A percentile compares a stretch with the other conserved stretches of the same genome.
These are phyloP conservation scores for Tympanoctomys barrerae DNA, from an alignment of 2,797 vertebrate species.

Conservation along the genomic window DNA sequence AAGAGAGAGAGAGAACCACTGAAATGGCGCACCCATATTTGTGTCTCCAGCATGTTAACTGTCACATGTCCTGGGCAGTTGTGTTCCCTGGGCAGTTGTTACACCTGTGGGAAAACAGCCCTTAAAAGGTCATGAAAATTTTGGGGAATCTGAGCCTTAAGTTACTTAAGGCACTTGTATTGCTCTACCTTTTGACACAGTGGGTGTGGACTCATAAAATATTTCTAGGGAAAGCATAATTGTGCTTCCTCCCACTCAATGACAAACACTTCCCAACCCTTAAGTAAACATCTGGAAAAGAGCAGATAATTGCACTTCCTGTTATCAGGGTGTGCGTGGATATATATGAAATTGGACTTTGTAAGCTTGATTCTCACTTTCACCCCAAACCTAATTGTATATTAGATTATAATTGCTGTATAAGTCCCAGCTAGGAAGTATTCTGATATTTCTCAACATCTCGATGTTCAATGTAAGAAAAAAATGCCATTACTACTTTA, in stretches of 20 bases:
- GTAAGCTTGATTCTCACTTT: neutral
- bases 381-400: too few species aligned
- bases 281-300: conserved; percentile 22
- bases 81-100: neutral
- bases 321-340: neutral
- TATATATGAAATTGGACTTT: neutral
- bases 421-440: neutral
- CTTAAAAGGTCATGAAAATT: neutral
- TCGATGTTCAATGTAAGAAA: neutral
- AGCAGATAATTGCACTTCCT: neutral
- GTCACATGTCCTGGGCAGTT: neutral
- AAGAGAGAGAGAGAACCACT: neutral
- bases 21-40: neutral
- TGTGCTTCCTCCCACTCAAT: neutral
- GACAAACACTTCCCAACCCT: conserved; percentile 17
- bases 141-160: neutral
- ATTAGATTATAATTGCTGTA: neutral
- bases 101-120: neutral
- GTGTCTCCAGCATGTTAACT: neutral
- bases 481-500: conserved; percentile 26
- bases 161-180: neutral
- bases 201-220: neutral
- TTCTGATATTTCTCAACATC: neutral
- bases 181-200: neutral
- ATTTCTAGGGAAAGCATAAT: neutral